phyloP scores from a whole-genome alignment of 2,888 invertebrate species.

The Hydraecia micacea region DNA sequence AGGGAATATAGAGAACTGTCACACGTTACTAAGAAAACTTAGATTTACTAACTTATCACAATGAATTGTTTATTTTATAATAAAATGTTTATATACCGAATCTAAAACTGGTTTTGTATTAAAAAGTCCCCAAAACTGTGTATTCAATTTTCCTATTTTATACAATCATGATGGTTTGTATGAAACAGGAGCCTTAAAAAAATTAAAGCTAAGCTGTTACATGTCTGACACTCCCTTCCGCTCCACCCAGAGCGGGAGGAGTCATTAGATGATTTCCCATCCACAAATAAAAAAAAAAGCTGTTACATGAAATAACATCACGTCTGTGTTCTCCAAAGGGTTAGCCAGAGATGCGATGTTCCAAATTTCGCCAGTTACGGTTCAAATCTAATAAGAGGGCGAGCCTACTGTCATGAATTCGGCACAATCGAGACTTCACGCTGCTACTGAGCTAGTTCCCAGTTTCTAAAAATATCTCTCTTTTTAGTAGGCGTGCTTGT shows the following conservation, averaged over 20 bases:
- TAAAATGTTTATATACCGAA: slow-evolving; percentile 57
- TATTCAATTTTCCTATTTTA: background rate
- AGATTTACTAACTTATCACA: slow-evolving; percentile 77
- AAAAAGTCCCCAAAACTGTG: background rate
- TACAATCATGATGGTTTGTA: background rate
- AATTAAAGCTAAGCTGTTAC: background rate
- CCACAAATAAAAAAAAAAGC: no score
- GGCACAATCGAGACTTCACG: background rate
- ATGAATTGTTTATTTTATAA: slow-evolving; percentile 65
- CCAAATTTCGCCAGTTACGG: background rate
- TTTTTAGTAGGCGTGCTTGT: background rate
- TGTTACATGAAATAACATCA: background rate
- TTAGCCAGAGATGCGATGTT: background rate
- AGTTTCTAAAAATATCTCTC: background rate
- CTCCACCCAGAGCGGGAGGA: no score
- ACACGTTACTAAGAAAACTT: slow-evolving; percentile 85
- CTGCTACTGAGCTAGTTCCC: background rate
- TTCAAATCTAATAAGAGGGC: background rate
- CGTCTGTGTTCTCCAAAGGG: background rate
- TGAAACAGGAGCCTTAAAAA: background rate
- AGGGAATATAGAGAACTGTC: slow-evolving; percentile 88
- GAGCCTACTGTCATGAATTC: background rate
- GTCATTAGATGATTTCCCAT: no score
- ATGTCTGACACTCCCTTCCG: no score
- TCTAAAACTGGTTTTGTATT: slow-evolving; percentile 28